Percentiles rank a stretch among this genome's conserved stretches.
These are phyloP conservation scores for Trichomalopsis sarcophagae DNA, from an alignment of 1,140 invertebrate genomes.

Conservation along the genomic window DNA sequence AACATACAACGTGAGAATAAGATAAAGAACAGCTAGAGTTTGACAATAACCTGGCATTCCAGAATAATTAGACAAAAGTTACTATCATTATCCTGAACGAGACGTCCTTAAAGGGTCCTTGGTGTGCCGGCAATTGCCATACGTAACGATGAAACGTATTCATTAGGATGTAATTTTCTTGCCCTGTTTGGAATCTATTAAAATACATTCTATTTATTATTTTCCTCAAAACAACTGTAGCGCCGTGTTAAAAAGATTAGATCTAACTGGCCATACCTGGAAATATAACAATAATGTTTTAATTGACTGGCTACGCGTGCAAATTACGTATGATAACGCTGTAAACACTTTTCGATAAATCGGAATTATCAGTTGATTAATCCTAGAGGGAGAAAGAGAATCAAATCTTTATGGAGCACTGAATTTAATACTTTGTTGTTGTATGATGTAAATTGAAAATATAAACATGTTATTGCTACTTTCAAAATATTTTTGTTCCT, in stretches of 20 bases:
- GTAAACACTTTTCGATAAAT: neutral
- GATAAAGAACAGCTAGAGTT: neutral
- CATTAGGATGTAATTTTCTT: neutral
- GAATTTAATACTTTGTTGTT: neutral
- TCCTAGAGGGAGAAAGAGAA: neutral
- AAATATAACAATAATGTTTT: neutral
- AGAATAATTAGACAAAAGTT: constrained; percentile 12
- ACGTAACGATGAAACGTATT: constrained; percentile 3
- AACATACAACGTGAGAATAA: neutral
- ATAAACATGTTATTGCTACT: neutral
- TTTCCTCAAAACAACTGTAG: constrained; percentile 1
- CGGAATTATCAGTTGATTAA: constrained; percentile 2
- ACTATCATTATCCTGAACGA: neutral
- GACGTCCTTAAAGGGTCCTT: constrained; percentile 24
- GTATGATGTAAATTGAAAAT: constrained; percentile 4
- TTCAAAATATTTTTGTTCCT: too few species aligned
- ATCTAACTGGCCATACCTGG: neutral
- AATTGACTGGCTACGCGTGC: too few species aligned
- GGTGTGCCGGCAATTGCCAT: neutral
- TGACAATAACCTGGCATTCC: constrained; percentile 20
- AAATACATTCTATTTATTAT: neutral
- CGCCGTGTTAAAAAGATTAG: neutral
- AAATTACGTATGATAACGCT: too few species aligned
- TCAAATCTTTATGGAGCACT: neutral
- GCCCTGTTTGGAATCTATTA: too few species aligned